These are phyloP conservation scores for Caenorhabditis inopinata DNA, from an alignment of 1,140 invertebrate genomes.

Conservation along the genomic window DNA sequence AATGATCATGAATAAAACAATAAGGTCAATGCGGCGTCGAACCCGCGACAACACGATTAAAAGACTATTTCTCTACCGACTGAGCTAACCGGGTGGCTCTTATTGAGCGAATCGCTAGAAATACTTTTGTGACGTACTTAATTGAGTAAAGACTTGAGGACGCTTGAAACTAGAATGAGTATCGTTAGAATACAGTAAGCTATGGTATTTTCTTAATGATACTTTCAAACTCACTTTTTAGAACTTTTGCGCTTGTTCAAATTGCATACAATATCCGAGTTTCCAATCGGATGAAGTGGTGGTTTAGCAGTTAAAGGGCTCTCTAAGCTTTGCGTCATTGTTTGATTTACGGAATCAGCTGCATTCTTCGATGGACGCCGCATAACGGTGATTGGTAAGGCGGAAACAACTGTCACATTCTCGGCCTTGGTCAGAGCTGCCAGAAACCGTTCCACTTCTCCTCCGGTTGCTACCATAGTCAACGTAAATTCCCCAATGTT, in stretches of 20 bases:
- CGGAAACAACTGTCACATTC: not conserved
- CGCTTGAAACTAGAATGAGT: too few species aligned
- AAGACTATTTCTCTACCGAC: conserved; percentile 66
- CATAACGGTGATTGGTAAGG: not conserved
- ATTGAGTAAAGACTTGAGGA: too few species aligned
- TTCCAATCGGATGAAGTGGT: not conserved
- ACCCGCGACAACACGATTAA: conserved; percentile 66
- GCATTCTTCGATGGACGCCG: not conserved
- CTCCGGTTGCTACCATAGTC: not conserved
- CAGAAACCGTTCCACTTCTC: not conserved
- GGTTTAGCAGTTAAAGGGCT: not conserved
- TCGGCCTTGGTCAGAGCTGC: not conserved
- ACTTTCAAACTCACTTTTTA: not conserved
- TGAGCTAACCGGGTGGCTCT: conserved; percentile 62
- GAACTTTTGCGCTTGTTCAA: not conserved
- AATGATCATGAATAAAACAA: too few species aligned
- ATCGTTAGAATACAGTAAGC: too few species aligned
- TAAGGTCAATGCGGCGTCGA: conserved; percentile 65
- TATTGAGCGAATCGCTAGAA: too few species aligned
- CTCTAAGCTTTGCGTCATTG: not conserved
- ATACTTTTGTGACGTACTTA: too few species aligned
- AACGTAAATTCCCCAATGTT: not conserved
- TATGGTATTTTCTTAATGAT: too few species aligned
- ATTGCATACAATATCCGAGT: not conserved
- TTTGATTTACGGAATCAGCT: not conserved